Percentiles rank a stretch among this genome's conserved stretches.
These are phyloP conservation scores for Ptychodera flava DNA, from an alignment of 35 echinoderm and acorn worm species.

Conservation along the genomic window DNA sequence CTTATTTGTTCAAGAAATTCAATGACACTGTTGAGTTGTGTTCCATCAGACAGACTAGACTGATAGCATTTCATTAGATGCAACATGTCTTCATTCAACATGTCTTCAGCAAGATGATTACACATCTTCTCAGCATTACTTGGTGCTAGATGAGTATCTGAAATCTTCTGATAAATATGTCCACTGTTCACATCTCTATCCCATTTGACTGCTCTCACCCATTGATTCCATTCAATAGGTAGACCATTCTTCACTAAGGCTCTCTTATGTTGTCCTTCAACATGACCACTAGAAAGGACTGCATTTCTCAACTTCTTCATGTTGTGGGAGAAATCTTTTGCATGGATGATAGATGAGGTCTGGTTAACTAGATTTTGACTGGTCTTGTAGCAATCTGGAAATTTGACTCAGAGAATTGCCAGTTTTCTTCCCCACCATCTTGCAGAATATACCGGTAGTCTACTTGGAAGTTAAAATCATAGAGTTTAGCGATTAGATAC, in stretches of 20 bases:
- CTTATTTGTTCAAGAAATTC: background rate
- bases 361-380: constrained; percentile 6
- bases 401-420: constrained; percentile 17
- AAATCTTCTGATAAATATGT: background rate
- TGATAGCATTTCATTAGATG: background rate
- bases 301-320: constrained; percentile 22
- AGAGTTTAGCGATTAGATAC: constrained; percentile 18
- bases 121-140: constrained; percentile 10
- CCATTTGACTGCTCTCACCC: constrained; percentile 2
- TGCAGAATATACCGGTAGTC: constrained; percentile 9
- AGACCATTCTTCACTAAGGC: background rate
- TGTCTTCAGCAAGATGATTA: constrained; percentile 22
- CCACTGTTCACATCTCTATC: constrained; percentile 12
- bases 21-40: background rate
- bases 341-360: background rate
- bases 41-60: background rate
- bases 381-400: background rate
- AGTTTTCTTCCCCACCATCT: constrained; percentile 15
- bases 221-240: background rate
- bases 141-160: background rate
- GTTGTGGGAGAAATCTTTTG: constrained; percentile 31
- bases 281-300: background rate
- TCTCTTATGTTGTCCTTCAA: background rate
- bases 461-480: constrained; percentile 14
- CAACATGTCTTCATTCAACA: constrained; percentile 14